Evolutionary conservation across 1,140 invertebrate genomes (phyloP).

Genomic region (Oryzaephilus surinamensis): DNA sequence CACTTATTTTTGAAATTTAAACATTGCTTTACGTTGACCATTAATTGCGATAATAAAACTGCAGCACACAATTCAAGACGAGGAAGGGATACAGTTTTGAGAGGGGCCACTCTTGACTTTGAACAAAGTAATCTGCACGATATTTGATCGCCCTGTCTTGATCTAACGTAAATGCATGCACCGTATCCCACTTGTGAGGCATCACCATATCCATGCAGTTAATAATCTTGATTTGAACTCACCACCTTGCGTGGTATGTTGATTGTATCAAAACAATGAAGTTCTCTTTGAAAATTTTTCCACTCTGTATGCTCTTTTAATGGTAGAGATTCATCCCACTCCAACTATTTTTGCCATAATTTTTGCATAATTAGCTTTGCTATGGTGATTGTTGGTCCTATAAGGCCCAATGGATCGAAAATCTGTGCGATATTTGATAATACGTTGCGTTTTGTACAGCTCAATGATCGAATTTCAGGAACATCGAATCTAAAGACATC

Average conservation of each 20-base stretch:
- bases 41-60: constrained; percentile 23
- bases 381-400: constrained; percentile 23
- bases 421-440: constrained; percentile 12
- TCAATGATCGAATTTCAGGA: background rate
- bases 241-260: too few species aligned
- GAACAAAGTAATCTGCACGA: constrained; percentile 22
- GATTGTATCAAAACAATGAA: too few species aligned
- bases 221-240: too few species aligned
- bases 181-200: constrained; percentile 34
- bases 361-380: constrained; percentile 31
- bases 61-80: constrained; percentile 31
- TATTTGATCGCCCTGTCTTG: too few species aligned
- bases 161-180: too few species aligned
- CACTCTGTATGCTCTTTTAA: background rate
- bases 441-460: constrained; percentile 1
- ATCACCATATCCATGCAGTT: constrained; percentile 35
- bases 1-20: too few species aligned
- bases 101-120: constrained; percentile 31
- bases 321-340: constrained; percentile 29
- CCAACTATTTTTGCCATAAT: constrained; percentile 20
- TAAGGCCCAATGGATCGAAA: constrained; percentile 21
- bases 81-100: constrained; percentile 26
- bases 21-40: too few species aligned
- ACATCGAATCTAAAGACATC: constrained; percentile 6
- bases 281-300: too few species aligned